These are phyloP conservation scores for Leuciscus waleckii DNA, from an alignment of 2,797 vertebrate genomes.

Conservation along the genomic window DNA sequence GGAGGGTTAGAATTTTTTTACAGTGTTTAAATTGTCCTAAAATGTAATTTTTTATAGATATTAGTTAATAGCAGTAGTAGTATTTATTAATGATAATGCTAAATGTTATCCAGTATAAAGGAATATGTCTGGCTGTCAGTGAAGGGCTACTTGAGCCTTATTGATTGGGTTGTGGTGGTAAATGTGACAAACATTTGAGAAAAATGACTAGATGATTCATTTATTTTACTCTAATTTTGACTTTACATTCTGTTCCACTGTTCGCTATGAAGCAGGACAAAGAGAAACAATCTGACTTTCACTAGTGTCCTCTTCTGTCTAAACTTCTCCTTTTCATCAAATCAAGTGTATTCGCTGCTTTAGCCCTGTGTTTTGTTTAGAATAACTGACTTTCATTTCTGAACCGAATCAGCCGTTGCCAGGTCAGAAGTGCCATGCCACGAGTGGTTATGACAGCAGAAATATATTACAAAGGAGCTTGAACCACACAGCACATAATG, in stretches of 20 bases:
- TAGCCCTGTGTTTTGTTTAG: constrained; percentile 46
- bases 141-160: not conserved
- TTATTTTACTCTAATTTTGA: not conserved
- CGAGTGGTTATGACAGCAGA: constrained; percentile 53
- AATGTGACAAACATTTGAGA: not conserved
- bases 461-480: constrained; percentile 71
- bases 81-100: not conserved
- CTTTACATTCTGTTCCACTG: not conserved
- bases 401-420: constrained; percentile 36
- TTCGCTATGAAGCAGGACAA: not conserved
- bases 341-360: constrained; percentile 15
- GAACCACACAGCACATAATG: constrained; percentile 71
- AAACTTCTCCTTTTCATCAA: constrained; percentile 26
- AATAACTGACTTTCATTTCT: constrained; percentile 44
- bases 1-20: too few species aligned
- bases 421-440: constrained; percentile 55
- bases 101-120: not conserved
- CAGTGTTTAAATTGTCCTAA: not conserved
- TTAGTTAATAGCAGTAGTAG: not conserved
- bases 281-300: not conserved
- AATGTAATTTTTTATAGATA: not conserved
- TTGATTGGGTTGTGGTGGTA: not conserved
- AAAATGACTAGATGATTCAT: not conserved
- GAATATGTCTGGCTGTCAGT: not conserved
- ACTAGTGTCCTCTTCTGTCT: not conserved